Evolutionary conservation across 1,140 invertebrate species (phyloP).

Genomic region (Gryllus bimaculatus): DNA sequence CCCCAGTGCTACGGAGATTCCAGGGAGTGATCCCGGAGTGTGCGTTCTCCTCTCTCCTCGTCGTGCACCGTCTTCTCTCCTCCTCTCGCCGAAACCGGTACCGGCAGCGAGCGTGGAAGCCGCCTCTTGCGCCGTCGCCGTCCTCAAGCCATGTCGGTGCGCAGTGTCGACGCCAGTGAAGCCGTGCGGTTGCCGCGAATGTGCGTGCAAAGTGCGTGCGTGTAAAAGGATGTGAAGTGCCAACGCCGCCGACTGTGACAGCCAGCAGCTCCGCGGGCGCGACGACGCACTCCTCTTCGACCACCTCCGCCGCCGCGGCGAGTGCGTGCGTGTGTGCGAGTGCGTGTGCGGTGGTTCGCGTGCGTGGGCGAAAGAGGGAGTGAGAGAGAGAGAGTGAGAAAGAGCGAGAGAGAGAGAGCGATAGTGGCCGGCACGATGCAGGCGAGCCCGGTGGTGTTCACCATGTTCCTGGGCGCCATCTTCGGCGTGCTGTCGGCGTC

Average conservation of each 20-base stretch:
- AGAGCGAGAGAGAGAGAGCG: not conserved
- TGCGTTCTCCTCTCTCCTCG: not conserved
- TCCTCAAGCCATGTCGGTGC: not conserved
- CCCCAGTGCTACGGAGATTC: not conserved
- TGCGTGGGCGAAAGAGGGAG: not conserved
- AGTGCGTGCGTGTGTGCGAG: constrained; percentile 9
- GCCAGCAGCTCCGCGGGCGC: not conserved
- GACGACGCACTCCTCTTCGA: not conserved
- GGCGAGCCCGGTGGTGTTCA: constrained; percentile 34
- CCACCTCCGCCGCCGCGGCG: not conserved
- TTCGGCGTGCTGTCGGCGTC: constrained; percentile 58
- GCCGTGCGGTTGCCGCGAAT: not conserved
- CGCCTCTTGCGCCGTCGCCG: no score
- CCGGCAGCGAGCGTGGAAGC: no score
- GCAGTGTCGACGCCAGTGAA: not conserved
- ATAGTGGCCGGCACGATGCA: constrained; percentile 21
- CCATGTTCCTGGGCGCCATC: constrained; percentile 51
- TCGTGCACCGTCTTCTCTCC: not conserved
- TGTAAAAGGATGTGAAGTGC: not conserved
- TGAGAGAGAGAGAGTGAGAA: not conserved
- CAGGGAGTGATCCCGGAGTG: not conserved
- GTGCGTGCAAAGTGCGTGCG: not conserved
- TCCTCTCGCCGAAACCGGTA: not conserved
- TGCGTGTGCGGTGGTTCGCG: not conserved
- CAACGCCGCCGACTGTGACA: not conserved